Evolutionary conservation across 2,113 vertebrate genomes (phyloP).

Genomic region (Austrofundulus limnaeus): DNA sequence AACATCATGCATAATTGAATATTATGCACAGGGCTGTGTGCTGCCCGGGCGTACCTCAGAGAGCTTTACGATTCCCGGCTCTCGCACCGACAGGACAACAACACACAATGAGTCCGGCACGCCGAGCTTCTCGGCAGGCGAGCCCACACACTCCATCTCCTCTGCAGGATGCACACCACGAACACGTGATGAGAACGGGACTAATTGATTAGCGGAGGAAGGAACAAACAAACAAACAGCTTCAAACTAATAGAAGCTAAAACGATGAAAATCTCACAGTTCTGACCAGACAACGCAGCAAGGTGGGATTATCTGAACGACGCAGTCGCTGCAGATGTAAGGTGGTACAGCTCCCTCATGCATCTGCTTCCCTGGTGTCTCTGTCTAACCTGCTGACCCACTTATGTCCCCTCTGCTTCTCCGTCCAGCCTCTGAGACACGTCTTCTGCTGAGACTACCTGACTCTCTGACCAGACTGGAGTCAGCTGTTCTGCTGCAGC

Average conservation of each 20-base stretch:
- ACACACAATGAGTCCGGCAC: slow-evolving; percentile 14
- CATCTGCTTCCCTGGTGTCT: slow-evolving; percentile 36
- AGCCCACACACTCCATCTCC: slow-evolving; percentile 14
- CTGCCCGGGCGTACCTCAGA: slow-evolving; percentile 9
- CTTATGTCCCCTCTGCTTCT: slow-evolving; percentile 29
- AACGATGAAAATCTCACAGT: slow-evolving; percentile 4
- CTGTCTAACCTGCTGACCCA: slow-evolving; percentile 56
- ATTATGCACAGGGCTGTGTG: slow-evolving; percentile 1
- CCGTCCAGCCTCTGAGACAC: slow-evolving; percentile 18
- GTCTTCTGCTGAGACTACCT: slow-evolving; percentile 19
- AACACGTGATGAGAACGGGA: background rate
- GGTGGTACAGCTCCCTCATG: slow-evolving; percentile 4
- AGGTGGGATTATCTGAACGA: slow-evolving; percentile 73
- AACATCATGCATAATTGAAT: slow-evolving; percentile 24
- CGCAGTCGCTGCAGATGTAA: slow-evolving; percentile 32
- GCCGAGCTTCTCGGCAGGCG: slow-evolving; percentile 11
- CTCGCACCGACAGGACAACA: slow-evolving; percentile 20
- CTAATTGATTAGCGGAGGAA: background rate
- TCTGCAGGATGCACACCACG: background rate
- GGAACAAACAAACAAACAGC: background rate
- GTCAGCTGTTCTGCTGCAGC: slow-evolving; percentile 36
- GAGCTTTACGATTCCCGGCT: slow-evolving; percentile 15
- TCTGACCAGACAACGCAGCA: slow-evolving; percentile 69
- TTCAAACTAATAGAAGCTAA: slow-evolving; percentile 15
- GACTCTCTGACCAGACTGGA: slow-evolving; percentile 18